Percentiles rank a stretch among this genome's conserved stretches.
Conservation (phyloP, 2,888 invertebrate genomes). For the Gari tellinella region DNA sequence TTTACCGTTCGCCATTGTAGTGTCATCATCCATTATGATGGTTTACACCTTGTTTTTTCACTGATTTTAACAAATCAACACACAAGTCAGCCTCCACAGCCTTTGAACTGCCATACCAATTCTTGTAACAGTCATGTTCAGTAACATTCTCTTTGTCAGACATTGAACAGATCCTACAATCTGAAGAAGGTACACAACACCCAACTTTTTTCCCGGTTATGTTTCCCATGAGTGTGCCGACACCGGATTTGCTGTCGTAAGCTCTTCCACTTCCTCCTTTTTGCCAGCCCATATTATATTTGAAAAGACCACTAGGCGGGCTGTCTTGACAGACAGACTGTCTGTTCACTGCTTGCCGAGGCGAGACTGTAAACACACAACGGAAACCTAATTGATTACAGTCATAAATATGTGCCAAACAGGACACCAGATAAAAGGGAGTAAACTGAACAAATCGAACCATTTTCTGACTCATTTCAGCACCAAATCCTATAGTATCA, state of each 20-base stretch:
- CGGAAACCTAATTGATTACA: too few relatives aligned
- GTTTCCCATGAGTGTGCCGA: constrained; percentile 35
- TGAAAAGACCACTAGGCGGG: too few relatives aligned
- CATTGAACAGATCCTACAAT: constrained; percentile 8
- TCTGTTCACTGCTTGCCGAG: too few relatives aligned
- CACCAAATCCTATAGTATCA: too few relatives aligned
- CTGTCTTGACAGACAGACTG: too few relatives aligned
- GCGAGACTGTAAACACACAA: too few relatives aligned
- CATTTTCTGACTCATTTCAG: too few relatives aligned
- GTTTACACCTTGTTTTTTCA: constrained; percentile 32
- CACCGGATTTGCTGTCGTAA: constrained; percentile 50
- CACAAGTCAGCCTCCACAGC: constrained; percentile 31
- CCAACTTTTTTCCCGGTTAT: constrained; percentile 34
- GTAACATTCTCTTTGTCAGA: neutral
- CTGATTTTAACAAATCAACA: constrained; percentile 8
- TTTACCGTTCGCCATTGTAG: constrained; percentile 42
- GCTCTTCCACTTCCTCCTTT: constrained; percentile 33
- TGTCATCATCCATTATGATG: constrained; percentile 54
- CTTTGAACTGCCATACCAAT: constrained; percentile 26
- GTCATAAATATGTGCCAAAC: too few relatives aligned
- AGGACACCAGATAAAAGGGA: too few relatives aligned
- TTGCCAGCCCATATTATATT: constrained; percentile 49
- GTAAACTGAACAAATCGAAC: too few relatives aligned
- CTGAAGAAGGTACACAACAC: constrained; percentile 30
- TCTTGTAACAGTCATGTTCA: constrained; percentile 8